Evolutionary conservation across 2,797 vertebrate species (phyloP), one percentile per base, ranked within the genome.

Genomic region (Sebastes ruberrimus): DNA sequence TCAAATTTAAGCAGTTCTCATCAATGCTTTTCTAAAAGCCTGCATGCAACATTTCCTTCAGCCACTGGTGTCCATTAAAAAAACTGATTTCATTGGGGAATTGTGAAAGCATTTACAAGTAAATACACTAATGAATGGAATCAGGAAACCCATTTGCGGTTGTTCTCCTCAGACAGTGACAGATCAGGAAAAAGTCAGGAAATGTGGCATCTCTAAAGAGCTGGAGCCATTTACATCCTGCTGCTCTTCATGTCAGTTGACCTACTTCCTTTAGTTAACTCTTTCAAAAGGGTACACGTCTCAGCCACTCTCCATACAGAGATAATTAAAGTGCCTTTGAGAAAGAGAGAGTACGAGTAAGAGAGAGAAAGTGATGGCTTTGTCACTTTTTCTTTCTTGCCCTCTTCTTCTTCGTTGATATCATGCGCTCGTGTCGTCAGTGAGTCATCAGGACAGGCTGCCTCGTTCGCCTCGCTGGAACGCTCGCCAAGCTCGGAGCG

Each of bases 131-230:
- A 76, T 59, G 35, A 87, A 73, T 67, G 59, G 52, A 82, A 57
- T 73, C 82, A 78, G 80, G 83, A 89, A 89, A 59, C 33, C 22
- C 70, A 76, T 85, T 78, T 70, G 76, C 5, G 20, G 16, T 25
- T 16, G 73, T 78, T 79, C 33, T 32, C 20, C 30, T 38, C 38
- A 22, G 46, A 69, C 57, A 49, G 32, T 65, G 82, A 77, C 57
- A 68, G 52, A 88, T 55, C 30, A 70, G 71, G 74, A 63, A 76
- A 78, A 68, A 38, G 32, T 20, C 57, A 77, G 77, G 80, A 89
- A 80, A 62, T 33, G 68, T 7, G 0, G 0, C 5, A 2, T 76
- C 78, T 68, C 66, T 9, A 6, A 55, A 55, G 61, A 2, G 8
- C 38, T 81, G 69, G 57, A 84, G 53, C 32, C 63, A 2, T 82